These are phyloP conservation scores for Mirza zaza DNA, from an alignment of 2,113 vertebrate genomes.

Conservation along the genomic window DNA sequence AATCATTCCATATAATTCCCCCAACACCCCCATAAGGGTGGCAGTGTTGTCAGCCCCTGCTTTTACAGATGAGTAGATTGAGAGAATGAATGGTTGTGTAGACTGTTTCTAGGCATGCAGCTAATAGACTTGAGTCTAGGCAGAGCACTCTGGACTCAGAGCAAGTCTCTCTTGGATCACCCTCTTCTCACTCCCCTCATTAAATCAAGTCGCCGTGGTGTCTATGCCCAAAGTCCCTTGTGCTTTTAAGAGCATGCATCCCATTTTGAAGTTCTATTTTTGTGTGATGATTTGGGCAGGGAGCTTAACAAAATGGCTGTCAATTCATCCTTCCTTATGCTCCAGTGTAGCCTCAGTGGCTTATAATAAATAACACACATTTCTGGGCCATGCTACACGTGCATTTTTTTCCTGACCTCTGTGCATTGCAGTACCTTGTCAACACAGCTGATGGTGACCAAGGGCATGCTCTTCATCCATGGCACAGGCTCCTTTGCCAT, in stretches of 20 bases:
- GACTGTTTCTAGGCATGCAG: background rate
- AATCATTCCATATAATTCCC: background rate
- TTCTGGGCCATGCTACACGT: background rate
- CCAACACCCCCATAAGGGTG: background rate
- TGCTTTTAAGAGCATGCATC: background rate
- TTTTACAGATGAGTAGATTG: background rate
- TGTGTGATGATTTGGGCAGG: background rate
- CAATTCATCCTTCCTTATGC: background rate
- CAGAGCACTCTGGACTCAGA: background rate
- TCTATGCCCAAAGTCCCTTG: background rate
- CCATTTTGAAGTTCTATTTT: background rate
- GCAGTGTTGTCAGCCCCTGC: background rate
- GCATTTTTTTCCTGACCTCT: background rate
- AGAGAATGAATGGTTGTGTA: background rate
- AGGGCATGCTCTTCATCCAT: background rate
- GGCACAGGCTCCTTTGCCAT: background rate
- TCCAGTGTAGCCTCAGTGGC: background rate
- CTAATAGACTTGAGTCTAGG: background rate
- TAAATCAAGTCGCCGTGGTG: background rate
- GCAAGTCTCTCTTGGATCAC: background rate
- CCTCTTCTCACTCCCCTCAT: background rate
- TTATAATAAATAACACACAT: background rate
- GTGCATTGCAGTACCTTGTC: background rate
- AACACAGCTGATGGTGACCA: background rate
- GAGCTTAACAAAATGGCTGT: background rate